Base-by-base conservation (phyloP, 2,797 vertebrate species). In the Peromyscus attwateri region DNA sequence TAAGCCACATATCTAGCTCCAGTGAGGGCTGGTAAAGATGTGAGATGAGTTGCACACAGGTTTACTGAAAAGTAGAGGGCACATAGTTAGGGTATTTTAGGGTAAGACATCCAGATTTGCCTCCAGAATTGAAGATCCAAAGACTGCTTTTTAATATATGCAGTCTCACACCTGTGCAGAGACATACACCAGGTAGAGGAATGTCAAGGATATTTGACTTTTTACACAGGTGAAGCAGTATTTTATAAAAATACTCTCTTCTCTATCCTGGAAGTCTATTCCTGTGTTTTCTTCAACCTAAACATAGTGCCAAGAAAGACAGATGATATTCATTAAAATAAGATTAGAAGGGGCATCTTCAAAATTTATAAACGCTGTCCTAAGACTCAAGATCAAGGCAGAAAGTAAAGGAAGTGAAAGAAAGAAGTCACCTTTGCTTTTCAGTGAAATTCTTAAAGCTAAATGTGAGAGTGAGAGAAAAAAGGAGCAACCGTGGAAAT, bases 281-380 rank as follows among this genome's bases (percentile, higher is more conserved):
- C 13, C 60, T 92, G n/a, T 71, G 23, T 37, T 92, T 90, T 87
- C 23, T 25, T 88, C 14, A 71, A 8, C 70, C 3, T 57, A 90
- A 27, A 62, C 7, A 75, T 16, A 84, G 5, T n/a, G 31, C 1
- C 82, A 6, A 84, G 52, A 95, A 95, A 83, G 13, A 82, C n/a
- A 88, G 12, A 66, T 40, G 64, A 94, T 19, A 82, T 87, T 85
- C 19, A 66, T 89, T 83, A 37, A 60, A 95, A 40, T 31, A 75
- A 83, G 19, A 70, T 60, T 73, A 49, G 13, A 95, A 94, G 43
- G 14, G 43, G 0, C 29, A 31, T 76, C 88, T 76, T 71, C 40
- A 87, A 89, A 94, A 75, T 31, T 66, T 43, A 64, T 25, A 60
- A 31, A 6, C 70, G 19, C 11, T 91, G 6, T 85, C 52, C 49